Conservation (phyloP, 2,113 vertebrate species). For the Ochotona princeps region DNA sequence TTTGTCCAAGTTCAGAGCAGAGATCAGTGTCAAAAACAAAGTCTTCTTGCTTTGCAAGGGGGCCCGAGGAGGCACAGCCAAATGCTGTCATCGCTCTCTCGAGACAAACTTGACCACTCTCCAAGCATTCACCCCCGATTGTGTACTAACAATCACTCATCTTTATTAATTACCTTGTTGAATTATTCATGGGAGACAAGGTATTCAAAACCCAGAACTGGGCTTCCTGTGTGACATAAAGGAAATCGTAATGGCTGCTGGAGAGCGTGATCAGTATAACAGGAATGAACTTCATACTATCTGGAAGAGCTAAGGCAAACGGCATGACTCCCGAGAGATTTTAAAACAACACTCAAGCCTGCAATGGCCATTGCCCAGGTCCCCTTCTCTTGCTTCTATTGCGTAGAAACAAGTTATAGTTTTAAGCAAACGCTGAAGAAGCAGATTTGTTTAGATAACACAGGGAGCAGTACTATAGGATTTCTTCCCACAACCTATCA, state of each 20-base stretch:
- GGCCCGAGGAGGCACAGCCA: slow-evolving; percentile 42
- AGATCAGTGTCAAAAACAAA: slow-evolving; percentile 36
- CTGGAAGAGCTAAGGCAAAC: slow-evolving; percentile 40
- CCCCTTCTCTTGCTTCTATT: background rate
- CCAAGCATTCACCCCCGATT: background rate
- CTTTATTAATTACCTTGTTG: slow-evolving; percentile 55
- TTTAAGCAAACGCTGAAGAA: slow-evolving; percentile 48
- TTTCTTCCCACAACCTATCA: background rate
- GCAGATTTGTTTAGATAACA: background rate
- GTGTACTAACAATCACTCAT: slow-evolving; percentile 35
- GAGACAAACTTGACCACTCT: slow-evolving; percentile 25
- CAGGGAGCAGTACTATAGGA: background rate
- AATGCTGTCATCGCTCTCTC: slow-evolving; percentile 44
- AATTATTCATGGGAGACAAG: slow-evolving; percentile 60
- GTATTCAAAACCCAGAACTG: background rate
- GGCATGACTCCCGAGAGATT: background rate
- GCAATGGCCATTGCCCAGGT: background rate
- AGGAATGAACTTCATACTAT: slow-evolving; percentile 29
- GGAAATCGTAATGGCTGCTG: slow-evolving; percentile 42
- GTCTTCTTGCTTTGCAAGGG: background rate
- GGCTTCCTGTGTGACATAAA: slow-evolving; percentile 17
- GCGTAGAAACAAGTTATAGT: slow-evolving; percentile 43
- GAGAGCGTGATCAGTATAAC: slow-evolving; percentile 6
- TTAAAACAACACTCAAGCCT: slow-evolving; percentile 30
- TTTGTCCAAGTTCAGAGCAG: slow-evolving; percentile 34